Conservation (phyloP, 2,888 invertebrate genomes). For the Chesias legatella region DNA sequence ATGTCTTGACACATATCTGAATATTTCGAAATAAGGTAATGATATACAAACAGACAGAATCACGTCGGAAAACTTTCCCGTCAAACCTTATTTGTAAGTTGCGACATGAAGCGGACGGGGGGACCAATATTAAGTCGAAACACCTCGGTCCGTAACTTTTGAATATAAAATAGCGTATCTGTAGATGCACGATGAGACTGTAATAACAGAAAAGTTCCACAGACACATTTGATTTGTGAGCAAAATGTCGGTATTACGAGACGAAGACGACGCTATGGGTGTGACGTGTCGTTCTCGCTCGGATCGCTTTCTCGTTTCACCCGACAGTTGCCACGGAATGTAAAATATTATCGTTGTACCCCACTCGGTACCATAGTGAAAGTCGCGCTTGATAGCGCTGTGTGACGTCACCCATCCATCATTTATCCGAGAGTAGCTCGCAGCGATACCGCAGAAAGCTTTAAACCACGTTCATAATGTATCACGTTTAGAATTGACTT, state of each 20-base stretch:
- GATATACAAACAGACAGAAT: slow-evolving; percentile 58
- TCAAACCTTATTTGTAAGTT: slow-evolving; percentile 52
- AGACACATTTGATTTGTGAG: slow-evolving; percentile 26
- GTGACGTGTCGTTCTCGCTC: slow-evolving; percentile 30
- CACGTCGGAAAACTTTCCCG: slow-evolving; percentile 51
- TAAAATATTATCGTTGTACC: slow-evolving; percentile 61
- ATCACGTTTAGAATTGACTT: too few relatives aligned
- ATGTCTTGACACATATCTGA: slow-evolving; percentile 42
- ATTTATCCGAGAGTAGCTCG: slow-evolving; percentile 67
- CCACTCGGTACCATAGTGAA: slow-evolving; percentile 45
- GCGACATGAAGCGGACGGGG: slow-evolving; percentile 40
- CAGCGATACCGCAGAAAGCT: slow-evolving; percentile 70
- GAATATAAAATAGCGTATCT: slow-evolving; percentile 19
- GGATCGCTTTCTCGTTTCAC: slow-evolving; percentile 40
- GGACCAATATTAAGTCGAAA: slow-evolving; percentile 29
- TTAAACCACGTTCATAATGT: slow-evolving; percentile 69
- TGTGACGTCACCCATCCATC: slow-evolving; percentile 68
- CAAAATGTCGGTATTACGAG: slow-evolving; percentile 18
- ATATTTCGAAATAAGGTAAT: slow-evolving; percentile 60
- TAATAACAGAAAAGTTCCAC: slow-evolving; percentile 15
- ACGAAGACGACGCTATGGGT: slow-evolving; percentile 20
- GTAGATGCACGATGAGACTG: slow-evolving; percentile 8
- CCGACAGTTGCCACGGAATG: slow-evolving; percentile 43
- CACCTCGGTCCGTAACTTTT: slow-evolving; percentile 26
- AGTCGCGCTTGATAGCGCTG: slow-evolving; percentile 58